Evolutionary conservation across 2,888 invertebrate genomes (phyloP), one percentile per base, ranked within the genome.

Genomic region (Troglohyphantes excavatus): DNA sequence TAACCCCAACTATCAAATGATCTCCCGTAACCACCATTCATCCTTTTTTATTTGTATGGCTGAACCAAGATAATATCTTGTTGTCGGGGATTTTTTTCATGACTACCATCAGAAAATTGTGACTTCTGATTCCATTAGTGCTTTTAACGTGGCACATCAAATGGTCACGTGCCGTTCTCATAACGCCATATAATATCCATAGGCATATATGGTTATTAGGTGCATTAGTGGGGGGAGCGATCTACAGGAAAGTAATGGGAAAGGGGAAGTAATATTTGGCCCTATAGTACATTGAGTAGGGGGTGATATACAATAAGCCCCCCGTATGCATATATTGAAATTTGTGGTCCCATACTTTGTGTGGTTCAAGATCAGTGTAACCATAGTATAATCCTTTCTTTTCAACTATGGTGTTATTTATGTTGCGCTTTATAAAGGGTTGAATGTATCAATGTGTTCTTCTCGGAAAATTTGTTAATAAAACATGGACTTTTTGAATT

Each of bases 91-190:
- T 13, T 39, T 39, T 2, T 39, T 11, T 39, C 13, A 39, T 39
- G 39, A 39, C 7, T 39, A 39, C 39, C n/a, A n/a, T n/a, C n/a
- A 39, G 9, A 39, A 39, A 39, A 11, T 33, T 17, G 46, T 53
- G 46, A 27, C 46, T 46, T 46, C 26, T 72, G 23, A n/a, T 46
- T 43, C 23, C 6, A 17, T 72, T 72, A 21, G 13, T 72, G 2
- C 17, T 23, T 13, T 70, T 9, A 43, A 19, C 46, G 39, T 2
- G 46, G 26, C 53, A 26, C 29, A 46, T 43, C 63, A 43, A 87
- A 79, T 43, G n/a, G 86, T 17, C 86, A 79, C 79, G 86, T 72
- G 86, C 70, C 70, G 2, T 26, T 53, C 78, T 72, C 46, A 79
- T 79, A n/a, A n/a, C 13, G 53, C 13, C 5, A n/a, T 53, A 53